A percentile compares a stretch with the other conserved stretches of the same genome.
Conservation (phyloP, 2,113 vertebrate genomes). For the Prochilodus magdalenae region DNA sequence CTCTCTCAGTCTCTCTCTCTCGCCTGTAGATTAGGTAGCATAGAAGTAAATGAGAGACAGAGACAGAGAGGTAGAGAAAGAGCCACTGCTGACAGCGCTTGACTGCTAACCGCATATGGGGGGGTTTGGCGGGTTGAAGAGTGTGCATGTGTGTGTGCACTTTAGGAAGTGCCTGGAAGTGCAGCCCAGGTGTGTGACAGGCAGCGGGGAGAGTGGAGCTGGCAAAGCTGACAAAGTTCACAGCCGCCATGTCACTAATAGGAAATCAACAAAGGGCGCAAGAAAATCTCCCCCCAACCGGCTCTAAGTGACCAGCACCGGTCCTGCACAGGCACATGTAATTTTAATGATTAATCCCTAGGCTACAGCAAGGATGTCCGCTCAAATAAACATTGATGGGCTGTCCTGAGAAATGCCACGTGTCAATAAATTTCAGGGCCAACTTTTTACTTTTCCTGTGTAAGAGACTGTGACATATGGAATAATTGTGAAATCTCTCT, state of each 20-base stretch:
- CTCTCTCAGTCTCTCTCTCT: neutral
- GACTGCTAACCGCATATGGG: constrained; percentile 38
- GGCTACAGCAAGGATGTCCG: constrained; percentile 53
- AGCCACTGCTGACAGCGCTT: constrained; percentile 54
- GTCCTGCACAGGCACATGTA: constrained; percentile 52
- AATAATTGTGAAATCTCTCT: constrained; percentile 12
- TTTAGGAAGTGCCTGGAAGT: constrained; percentile 24
- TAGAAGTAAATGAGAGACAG: constrained; percentile 41
- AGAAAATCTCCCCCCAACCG: constrained; percentile 36
- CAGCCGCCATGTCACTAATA: constrained; percentile 62
- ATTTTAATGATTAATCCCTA: constrained; percentile 61
- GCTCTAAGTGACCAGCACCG: constrained; percentile 60
- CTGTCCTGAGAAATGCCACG: constrained; percentile 28
- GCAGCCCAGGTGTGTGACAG: constrained; percentile 60
- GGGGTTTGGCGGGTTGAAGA: neutral
- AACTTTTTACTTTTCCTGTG: neutral
- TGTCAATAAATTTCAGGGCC: constrained; percentile 34
- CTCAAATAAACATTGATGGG: constrained; percentile 49
- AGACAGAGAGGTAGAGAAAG: constrained; percentile 38
- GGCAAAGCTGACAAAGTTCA: constrained; percentile 63
- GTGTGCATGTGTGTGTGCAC: constrained; percentile 3
- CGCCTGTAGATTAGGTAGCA: constrained; percentile 39
- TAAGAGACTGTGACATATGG: neutral
- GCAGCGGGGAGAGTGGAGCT: constrained; percentile 51
- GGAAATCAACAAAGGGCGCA: constrained; percentile 63